phyloP scores from a whole-genome alignment of 2,888 invertebrate genomes.

The Atethmia centrago region DNA sequence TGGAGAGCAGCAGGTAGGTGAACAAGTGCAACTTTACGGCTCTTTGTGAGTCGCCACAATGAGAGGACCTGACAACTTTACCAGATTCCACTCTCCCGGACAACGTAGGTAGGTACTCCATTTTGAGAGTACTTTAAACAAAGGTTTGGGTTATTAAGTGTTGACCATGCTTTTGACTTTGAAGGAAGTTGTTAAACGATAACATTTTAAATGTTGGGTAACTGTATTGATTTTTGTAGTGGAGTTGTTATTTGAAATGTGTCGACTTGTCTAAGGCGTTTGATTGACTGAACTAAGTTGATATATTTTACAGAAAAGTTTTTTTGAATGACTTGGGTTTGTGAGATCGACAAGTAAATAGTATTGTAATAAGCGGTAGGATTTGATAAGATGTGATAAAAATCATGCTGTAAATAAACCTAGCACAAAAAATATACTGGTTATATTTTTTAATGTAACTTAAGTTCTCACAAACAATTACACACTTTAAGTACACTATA shows the following conservation, averaged over 20 bases:
- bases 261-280: constrained; percentile 21
- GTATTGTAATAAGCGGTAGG: neutral
- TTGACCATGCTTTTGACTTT: constrained; percentile 60
- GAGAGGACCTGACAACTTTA: constrained; percentile 74
- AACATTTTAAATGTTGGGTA: constrained; percentile 38
- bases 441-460: neutral
- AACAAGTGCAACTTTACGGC: constrained; percentile 77
- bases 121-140: constrained; percentile 65
- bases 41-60: constrained; percentile 73
- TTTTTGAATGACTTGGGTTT: neutral
- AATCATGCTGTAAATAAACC: neutral
- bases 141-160: constrained; percentile 52
- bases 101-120: constrained; percentile 62
- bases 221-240: constrained; percentile 17
- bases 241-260: neutral
- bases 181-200: constrained; percentile 59
- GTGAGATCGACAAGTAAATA: neutral
- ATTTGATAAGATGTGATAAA: neutral
- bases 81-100: constrained; percentile 70
- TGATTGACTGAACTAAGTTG: constrained; percentile 12
- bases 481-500: constrained; percentile 6
- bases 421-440: neutral
- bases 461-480: constrained; percentile 9
- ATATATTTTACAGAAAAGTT: neutral
- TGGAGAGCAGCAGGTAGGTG: constrained; percentile 63